A percentile compares a stretch with the other conserved stretches of the same genome.
These are phyloP conservation scores for Brachionus paranguensis DNA, from an alignment of 1,140 invertebrate genomes.

Conservation along the genomic window DNA sequence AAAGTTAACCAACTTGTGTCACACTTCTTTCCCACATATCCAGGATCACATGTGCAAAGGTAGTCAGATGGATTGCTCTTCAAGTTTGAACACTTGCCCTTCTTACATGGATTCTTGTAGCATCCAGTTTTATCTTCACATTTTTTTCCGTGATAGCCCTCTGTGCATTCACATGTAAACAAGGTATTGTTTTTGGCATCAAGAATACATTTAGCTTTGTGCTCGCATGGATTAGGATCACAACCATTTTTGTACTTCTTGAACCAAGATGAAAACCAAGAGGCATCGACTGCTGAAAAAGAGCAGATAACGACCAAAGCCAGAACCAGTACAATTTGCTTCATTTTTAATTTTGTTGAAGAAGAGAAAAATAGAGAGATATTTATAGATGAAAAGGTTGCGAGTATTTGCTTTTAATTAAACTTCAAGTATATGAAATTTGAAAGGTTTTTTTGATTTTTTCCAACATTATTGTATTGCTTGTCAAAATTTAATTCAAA, in stretches of 20 bases:
- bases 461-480: not conserved
- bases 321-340: not conserved
- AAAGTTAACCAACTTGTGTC: not conserved
- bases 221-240: conserved; percentile 18
- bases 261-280: not conserved
- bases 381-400: not conserved
- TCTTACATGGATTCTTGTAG: not conserved
- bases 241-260: conserved; percentile 4
- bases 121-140: conserved; percentile 7
- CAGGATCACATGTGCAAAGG: not conserved
- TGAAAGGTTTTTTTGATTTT: not conserved
- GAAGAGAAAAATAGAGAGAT: not conserved
- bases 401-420: not conserved
- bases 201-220: conserved; percentile 7
- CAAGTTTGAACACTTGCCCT: not conserved
- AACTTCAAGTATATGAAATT: not conserved
- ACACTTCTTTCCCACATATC: not conserved
- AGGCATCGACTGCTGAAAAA: not conserved
- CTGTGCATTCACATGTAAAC: not conserved
- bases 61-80: conserved; percentile 1
- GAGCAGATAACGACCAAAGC: not conserved
- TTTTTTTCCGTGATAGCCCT: conserved; percentile 7
- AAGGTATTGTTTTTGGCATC: not conserved
- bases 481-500: conserved; percentile 22
- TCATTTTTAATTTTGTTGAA: not conserved